phyloP scores from a whole-genome alignment of 2,888 invertebrate genomes.

The Tineola bisselliella region DNA sequence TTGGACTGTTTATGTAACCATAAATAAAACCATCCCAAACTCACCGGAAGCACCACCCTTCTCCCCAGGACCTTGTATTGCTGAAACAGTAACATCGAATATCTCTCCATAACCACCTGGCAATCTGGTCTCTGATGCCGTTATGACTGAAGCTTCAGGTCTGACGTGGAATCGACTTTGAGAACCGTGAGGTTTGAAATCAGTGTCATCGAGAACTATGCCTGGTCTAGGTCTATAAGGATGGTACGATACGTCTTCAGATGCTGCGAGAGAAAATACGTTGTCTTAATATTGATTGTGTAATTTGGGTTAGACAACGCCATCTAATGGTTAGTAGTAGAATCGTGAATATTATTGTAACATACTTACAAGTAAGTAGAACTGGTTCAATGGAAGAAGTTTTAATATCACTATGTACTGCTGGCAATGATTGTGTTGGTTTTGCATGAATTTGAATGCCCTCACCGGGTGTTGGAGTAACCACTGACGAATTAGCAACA shows the following conservation, averaged over 20 bases:
- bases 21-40: no score
- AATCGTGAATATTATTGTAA: neutral
- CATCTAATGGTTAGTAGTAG: no score
- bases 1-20: no score
- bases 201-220: constrained; percentile 85
- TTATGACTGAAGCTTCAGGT: constrained; percentile 51
- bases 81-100: constrained; percentile 89
- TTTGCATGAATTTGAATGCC: constrained; percentile 26
- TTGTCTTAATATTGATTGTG: no score
- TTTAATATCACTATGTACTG: constrained; percentile 26
- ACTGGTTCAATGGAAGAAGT: constrained; percentile 41
- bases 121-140: constrained; percentile 46
- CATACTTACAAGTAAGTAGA: constrained; percentile 44
- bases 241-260: constrained; percentile 53
- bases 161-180: constrained; percentile 28
- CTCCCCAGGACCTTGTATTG: constrained; percentile 83
- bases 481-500: constrained; percentile 19
- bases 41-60: constrained; percentile 48
- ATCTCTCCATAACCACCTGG: constrained; percentile 76
- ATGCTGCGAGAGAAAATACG: constrained; percentile 40
- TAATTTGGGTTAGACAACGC: no score
- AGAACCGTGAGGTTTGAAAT: constrained; percentile 76
- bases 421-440: constrained; percentile 17
- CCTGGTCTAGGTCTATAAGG: constrained; percentile 84
- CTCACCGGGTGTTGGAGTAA: constrained; percentile 45